A percentile compares a stretch with the other conserved stretches of the same genome.
These are phyloP conservation scores for Euura saliciscinereae DNA, from an alignment of 1,140 invertebrate genomes.

Conservation along the genomic window DNA sequence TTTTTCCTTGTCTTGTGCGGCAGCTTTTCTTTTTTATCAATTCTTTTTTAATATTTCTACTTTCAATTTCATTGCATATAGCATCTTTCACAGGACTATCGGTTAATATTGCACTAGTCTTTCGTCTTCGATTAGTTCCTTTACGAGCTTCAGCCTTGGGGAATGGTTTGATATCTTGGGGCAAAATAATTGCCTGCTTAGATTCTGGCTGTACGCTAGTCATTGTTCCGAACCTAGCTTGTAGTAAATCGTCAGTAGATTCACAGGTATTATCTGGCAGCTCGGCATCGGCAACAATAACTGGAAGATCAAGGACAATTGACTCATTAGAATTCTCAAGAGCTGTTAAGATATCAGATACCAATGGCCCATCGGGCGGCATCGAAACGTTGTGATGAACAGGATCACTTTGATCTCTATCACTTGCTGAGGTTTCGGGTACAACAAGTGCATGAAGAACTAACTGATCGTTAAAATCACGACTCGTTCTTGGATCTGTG, in stretches of 20 bases:
- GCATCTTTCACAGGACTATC: conserved; percentile 8
- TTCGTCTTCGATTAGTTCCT: too few relatives aligned
- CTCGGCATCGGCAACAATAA: neutral
- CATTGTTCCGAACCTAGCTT: conserved; percentile 6
- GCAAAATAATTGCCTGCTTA: conserved; percentile 9
- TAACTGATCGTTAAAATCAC: neutral
- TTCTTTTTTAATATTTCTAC: conserved; percentile 4
- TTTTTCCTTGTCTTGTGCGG: neutral
- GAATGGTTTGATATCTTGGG: conserved; percentile 20
- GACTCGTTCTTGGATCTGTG: neutral
- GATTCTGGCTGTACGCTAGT: neutral
- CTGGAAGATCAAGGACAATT: neutral
- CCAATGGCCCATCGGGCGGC: too few relatives aligned
- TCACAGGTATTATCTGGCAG: conserved; percentile 8
- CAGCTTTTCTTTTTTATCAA: neutral
- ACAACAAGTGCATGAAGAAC: neutral
- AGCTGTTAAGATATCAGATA: neutral
- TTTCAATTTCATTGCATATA: too few relatives aligned
- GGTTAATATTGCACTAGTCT: conserved; percentile 19
- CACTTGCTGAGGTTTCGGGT: conserved; percentile 9
- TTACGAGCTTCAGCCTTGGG: too few relatives aligned
- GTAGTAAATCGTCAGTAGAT: conserved; percentile 1
- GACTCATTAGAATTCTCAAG: neutral
- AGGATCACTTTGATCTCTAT: neutral
- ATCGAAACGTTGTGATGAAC: neutral